phyloP scores from a whole-genome alignment of 2,888 invertebrate species.

The Resseliella maxima region DNA sequence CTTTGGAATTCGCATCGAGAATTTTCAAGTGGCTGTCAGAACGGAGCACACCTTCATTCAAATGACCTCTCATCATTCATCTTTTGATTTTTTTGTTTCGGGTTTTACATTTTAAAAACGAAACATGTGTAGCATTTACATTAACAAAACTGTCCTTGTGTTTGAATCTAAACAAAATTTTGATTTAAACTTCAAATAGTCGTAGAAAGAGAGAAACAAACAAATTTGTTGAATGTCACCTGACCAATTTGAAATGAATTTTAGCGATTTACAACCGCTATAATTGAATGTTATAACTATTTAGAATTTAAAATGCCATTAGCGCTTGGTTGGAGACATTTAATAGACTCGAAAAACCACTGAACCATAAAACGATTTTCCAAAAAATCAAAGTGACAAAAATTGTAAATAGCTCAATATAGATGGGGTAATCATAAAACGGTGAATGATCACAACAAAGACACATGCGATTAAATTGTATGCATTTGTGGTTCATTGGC shows the following conservation, averaged over 20 bases:
- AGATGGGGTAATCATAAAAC: neutral
- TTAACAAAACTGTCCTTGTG: neutral
- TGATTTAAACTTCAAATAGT: neutral
- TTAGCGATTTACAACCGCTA: neutral
- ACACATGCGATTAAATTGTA: neutral
- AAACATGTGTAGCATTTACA: neutral
- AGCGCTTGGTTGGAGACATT: no score
- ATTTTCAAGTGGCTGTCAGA: neutral
- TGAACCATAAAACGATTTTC: neutral
- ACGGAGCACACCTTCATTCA: neutral
- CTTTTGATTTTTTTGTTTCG: neutral
- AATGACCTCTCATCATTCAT: neutral
- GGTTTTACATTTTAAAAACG: neutral
- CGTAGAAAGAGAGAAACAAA: neutral
- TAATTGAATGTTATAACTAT: neutral
- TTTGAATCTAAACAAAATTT: neutral
- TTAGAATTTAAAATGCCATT: neutral
- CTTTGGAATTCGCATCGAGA: neutral
- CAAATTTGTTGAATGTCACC: neutral
- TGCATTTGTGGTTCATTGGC: conserved; percentile 7
- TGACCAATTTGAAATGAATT: neutral
- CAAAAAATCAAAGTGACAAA: neutral
- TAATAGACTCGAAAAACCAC: neutral
- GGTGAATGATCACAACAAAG: neutral
- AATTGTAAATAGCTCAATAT: neutral